Percentiles rank a stretch among this genome's conserved stretches.
phyloP scores from a whole-genome alignment of 2,113 vertebrate genomes.

The Glareola pratincola region DNA sequence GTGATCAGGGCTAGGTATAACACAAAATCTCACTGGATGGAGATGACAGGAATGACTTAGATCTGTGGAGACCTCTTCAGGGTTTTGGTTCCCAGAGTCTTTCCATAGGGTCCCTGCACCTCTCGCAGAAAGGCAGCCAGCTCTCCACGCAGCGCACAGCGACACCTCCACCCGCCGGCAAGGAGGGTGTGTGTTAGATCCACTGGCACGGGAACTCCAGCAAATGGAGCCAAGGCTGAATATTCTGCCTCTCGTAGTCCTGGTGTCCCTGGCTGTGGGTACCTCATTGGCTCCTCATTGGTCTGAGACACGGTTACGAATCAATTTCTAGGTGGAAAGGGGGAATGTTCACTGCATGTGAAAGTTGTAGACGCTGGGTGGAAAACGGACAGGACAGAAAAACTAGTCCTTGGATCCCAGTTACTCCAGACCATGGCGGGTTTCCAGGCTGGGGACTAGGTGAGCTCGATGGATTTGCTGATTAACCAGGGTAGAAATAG shows the following conservation, averaged over 20 bases:
- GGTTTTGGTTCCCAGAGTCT: neutral
- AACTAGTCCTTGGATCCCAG: neutral
- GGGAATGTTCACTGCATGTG: neutral
- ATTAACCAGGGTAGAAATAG: neutral
- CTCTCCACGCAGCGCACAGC: fast-evolving
- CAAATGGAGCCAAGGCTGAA: neutral
- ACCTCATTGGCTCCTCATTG: too few species aligned
- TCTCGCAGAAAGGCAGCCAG: neutral
- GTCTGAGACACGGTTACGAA: fast-evolving
- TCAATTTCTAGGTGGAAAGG: neutral
- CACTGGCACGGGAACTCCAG: neutral
- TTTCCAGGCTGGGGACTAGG: neutral
- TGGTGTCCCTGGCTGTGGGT: too few species aligned
- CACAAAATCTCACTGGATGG: fast-evolving
- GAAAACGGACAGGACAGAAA: neutral
- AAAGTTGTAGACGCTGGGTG: neutral
- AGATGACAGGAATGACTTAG: neutral
- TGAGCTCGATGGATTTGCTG: neutral
- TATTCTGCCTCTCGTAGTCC: neutral
- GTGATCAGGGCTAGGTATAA: neutral
- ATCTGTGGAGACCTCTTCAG: neutral
- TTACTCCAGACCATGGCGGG: neutral
- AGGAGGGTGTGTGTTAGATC: neutral
- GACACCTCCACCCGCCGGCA: neutral
- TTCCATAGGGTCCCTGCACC: too few species aligned